Percentiles rank a stretch among this genome's conserved stretches.
Conservation (phyloP, 1,140 invertebrate species). For the Archivesica marissinica region DNA sequence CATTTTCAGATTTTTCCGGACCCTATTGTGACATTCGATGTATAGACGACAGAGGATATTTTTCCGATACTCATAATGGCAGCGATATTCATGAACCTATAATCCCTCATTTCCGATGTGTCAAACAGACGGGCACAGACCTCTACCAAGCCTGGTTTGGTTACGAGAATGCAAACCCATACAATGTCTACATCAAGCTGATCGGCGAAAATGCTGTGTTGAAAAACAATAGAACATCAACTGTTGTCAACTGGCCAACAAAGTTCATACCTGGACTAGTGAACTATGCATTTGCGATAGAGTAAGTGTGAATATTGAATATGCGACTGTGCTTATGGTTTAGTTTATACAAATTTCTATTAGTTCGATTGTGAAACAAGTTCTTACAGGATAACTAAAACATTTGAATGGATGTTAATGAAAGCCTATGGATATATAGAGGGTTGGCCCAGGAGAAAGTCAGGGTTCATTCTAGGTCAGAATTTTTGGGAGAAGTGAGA, state of each 20-base stretch:
- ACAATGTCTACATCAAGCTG: conserved; percentile 72
- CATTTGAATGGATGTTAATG: no score
- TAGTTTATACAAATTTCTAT: neutral
- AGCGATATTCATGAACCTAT: conserved; percentile 50
- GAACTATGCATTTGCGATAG: conserved; percentile 66
- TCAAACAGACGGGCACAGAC: conserved; percentile 44
- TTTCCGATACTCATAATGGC: conserved; percentile 67
- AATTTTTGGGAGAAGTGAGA: no score
- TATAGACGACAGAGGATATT: conserved; percentile 70
- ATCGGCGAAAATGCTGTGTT: conserved; percentile 67
- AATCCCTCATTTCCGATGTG: conserved; percentile 66
- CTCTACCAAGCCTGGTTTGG: conserved; percentile 74
- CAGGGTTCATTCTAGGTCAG: no score
- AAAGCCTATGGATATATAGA: no score
- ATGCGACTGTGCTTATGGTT: no score
- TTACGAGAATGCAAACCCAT: conserved; percentile 72
- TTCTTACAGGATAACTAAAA: no score
- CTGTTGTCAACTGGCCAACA: conserved; percentile 22
- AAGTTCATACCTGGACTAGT: conserved; percentile 68
- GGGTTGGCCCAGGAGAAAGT: no score
- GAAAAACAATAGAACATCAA: neutral
- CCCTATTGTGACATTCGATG: conserved; percentile 74
- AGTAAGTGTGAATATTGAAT: conserved; percentile 60
- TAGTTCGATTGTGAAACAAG: no score
- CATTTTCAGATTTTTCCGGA: conserved; percentile 73